These are phyloP conservation scores for Schrankia costaestrigalis DNA, from an alignment of 2,888 invertebrate genomes.

Conservation along the genomic window DNA sequence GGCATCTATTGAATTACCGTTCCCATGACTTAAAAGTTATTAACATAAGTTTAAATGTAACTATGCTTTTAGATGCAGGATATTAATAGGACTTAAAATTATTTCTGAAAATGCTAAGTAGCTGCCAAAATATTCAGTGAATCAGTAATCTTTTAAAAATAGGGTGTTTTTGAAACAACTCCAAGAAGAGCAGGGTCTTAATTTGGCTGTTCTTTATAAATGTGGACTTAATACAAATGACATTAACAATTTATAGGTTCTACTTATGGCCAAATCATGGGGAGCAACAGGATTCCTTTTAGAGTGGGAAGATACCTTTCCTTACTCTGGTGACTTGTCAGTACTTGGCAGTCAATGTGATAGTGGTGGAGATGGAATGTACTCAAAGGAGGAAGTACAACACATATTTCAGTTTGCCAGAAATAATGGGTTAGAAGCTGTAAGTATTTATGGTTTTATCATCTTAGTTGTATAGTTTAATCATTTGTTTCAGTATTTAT, in stretches of 20 bases:
- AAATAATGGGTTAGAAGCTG: slow-evolving; percentile 83
- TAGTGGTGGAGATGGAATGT: slow-evolving; percentile 81
- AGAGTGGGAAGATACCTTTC: slow-evolving; percentile 96
- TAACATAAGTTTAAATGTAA: no score
- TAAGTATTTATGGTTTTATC: slow-evolving; percentile 52
- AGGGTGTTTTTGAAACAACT: no score
- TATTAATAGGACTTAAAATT: no score
- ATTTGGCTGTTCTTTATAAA: neutral
- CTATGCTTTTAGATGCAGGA: no score
- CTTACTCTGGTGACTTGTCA: slow-evolving; percentile 83
- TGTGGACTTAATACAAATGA: neutral
- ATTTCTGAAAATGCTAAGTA: no score
- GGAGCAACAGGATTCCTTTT: slow-evolving; percentile 90
- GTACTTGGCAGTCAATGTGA: slow-evolving; percentile 79
- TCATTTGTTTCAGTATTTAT: neutral
- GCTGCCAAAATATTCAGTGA: no score
- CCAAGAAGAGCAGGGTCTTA: no score
- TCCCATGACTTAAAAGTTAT: no score
- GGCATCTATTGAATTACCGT: no score
- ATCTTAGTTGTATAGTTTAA: neutral
- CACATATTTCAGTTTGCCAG: slow-evolving; percentile 84
- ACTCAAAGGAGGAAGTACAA: slow-evolving; percentile 84
- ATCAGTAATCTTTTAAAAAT: no score
- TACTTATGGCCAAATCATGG: slow-evolving; percentile 69
- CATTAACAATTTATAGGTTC: slow-evolving; percentile 33